phyloP scores from a whole-genome alignment of 2,888 invertebrate species.

The Philopedon plagiatum region DNA sequence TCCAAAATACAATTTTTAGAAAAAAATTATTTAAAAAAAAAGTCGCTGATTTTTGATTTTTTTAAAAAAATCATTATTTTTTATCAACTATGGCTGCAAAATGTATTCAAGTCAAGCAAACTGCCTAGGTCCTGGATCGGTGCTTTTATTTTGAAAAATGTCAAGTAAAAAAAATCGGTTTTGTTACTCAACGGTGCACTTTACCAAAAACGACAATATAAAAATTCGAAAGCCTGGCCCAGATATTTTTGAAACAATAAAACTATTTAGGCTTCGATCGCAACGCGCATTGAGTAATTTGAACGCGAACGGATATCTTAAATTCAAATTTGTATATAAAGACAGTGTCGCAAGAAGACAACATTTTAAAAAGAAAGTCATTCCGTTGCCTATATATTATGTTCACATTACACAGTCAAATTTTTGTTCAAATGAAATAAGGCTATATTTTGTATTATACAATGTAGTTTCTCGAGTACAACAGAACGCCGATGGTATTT shows the following conservation, averaged over 20 bases:
- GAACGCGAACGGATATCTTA: constrained; percentile 29
- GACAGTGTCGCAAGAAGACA: constrained; percentile 31
- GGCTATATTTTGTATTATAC: constrained; percentile 5
- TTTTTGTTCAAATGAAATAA: constrained; percentile 15
- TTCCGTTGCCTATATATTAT: constrained; percentile 1
- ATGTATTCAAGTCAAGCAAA: too few species aligned
- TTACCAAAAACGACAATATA: not conserved
- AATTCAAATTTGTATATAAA: constrained; percentile 29
- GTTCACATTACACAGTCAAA: constrained; percentile 1
- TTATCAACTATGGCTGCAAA: too few species aligned
- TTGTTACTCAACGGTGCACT: not conserved
- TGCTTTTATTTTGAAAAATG: constrained; percentile 1
- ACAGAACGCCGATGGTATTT: constrained; percentile 41
- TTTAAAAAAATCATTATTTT: too few species aligned
- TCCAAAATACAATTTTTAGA: too few species aligned
- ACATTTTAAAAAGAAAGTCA: constrained; percentile 36
- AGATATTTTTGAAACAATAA: constrained; percentile 31
- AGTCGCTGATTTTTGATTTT: too few species aligned
- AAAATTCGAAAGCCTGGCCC: constrained; percentile 25
- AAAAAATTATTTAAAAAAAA: too few species aligned
- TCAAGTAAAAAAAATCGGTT: not conserved
- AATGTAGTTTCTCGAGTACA: constrained; percentile 13
- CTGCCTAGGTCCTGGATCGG: too few species aligned
- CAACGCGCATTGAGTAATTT: constrained; percentile 24
- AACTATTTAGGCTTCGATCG: constrained; percentile 25